A percentile compares a stretch with the other conserved stretches of the same genome.
These are phyloP conservation scores for Drosophila leontia DNA, from an alignment of 1,140 invertebrate species.

Conservation along the genomic window DNA sequence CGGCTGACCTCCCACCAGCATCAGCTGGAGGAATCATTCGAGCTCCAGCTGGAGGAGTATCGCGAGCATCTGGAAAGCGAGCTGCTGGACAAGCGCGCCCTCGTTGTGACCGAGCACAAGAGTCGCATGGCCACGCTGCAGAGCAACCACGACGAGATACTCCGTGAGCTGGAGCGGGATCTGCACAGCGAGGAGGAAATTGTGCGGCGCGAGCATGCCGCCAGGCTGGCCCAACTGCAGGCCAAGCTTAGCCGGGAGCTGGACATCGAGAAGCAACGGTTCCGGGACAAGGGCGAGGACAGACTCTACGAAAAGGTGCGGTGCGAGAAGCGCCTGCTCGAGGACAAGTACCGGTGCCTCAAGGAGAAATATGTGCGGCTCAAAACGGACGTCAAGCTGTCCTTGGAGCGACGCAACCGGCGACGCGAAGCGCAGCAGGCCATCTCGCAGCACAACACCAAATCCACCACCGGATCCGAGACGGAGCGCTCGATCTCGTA, in stretches of 20 bases:
- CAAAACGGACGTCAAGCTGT: slow-evolving; percentile 90
- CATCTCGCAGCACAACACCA: slow-evolving; percentile 74
- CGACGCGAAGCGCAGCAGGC: slow-evolving; percentile 87
- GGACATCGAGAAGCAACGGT: slow-evolving; percentile 85
- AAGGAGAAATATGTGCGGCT: slow-evolving; percentile 93
- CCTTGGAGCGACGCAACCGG: slow-evolving; percentile 87
- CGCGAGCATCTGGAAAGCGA: slow-evolving; percentile 78
- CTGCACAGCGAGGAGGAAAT: slow-evolving; percentile 87
- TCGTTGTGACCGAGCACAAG: slow-evolving; percentile 86
- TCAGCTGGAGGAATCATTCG: slow-evolving; percentile 86
- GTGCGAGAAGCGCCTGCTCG: slow-evolving; percentile 89
- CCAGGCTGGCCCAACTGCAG: slow-evolving; percentile 87
- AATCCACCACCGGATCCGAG: slow-evolving; percentile 89
- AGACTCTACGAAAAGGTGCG: slow-evolving; percentile 88
- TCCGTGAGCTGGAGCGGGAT: slow-evolving; percentile 87
- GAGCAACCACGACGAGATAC: slow-evolving; percentile 85
- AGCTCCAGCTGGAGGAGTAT: slow-evolving; percentile 74
- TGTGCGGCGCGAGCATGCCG: slow-evolving; percentile 88
- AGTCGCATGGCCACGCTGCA: slow-evolving; percentile 85
- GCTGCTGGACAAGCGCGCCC: slow-evolving; percentile 85
- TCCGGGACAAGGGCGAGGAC: slow-evolving; percentile 85
- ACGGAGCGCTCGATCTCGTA: slow-evolving; percentile 90
- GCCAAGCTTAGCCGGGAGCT: slow-evolving; percentile 88
- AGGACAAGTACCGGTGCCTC: slow-evolving; percentile 92
- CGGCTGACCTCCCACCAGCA: slow-evolving; percentile 86